These are phyloP conservation scores for Tigriopus japonicus DNA, from an alignment of 1,140 invertebrate species.

Conservation along the genomic window DNA sequence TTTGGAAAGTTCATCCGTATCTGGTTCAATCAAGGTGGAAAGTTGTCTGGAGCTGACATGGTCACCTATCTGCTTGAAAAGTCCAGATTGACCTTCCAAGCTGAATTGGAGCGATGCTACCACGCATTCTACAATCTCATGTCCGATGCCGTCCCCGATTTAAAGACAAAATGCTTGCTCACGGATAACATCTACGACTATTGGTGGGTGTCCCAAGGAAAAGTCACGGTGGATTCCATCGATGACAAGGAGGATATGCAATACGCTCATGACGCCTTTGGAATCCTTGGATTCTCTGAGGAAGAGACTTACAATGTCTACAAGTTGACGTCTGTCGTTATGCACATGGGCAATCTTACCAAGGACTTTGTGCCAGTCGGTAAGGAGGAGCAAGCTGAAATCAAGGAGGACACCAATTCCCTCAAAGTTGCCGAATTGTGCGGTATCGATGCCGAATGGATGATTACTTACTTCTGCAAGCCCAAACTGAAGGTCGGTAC, in stretches of 20 bases:
- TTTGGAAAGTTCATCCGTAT: constrained; percentile 99
- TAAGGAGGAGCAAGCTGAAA: constrained; percentile 41
- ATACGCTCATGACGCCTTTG: constrained; percentile 73
- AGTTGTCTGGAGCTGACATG: constrained; percentile 99
- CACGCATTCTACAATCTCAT: constrained; percentile 99
- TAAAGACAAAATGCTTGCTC: constrained; percentile 42
- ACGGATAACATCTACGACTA: constrained; percentile 39
- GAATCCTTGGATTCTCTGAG: constrained; percentile 86
- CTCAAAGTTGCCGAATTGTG: constrained; percentile 41
- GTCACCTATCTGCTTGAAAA: constrained; percentile 99
- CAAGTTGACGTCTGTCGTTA: constrained; percentile 87
- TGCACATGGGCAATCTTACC: constrained; percentile 95
- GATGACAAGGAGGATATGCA: constrained; percentile 53
- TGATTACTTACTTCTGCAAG: constrained; percentile 36
- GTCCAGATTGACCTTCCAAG: constrained; percentile 99
- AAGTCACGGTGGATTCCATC: constrained; percentile 37
- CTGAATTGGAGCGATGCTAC: constrained; percentile 92
- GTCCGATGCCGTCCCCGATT: constrained; percentile 64
- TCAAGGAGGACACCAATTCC: constrained; percentile 40
- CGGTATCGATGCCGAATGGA: constrained; percentile 35
- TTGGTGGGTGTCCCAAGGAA: constrained; percentile 20
- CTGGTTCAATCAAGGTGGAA: constrained; percentile 95
- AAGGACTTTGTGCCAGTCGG: constrained; percentile 21
- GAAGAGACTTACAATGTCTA: constrained; percentile 91
- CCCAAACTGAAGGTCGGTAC: constrained; percentile 38